Base-by-base conservation (phyloP, 2,888 invertebrate genomes). In the Amblyjoppa proteus region DNA sequence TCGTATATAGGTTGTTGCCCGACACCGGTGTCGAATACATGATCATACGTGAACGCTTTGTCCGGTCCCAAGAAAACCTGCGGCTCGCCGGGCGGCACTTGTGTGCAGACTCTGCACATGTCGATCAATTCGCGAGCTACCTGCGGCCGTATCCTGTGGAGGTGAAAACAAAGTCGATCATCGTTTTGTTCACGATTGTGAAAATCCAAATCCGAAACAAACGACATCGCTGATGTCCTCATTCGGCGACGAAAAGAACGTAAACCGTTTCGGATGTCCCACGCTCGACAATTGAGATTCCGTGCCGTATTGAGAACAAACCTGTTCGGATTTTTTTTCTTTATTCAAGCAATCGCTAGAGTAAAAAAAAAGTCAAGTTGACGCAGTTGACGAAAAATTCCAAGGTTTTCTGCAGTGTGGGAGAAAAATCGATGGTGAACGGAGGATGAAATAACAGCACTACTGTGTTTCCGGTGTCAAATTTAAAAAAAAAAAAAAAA, bases 21-120 rank as follows among this genome's bases (percentile, higher is more conserved):
- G 64, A 96, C 95, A 80, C 95, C 95, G 78, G 96, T 97, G 94
- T 99, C 98, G 94, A 98, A 99, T 68, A 99, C 99, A 94, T 97
- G 97, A 95, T 99, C 99, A 95, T 98, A 99, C 34, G 99, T 99
- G 95, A 99, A 99, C 69, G 98, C 97, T 92, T 99, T 98, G 94
- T 99, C 99, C 56, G 97, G 96, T 78, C 99, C 99, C 64, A 99
- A 95, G 88, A 98, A 97, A 53, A 99, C 97, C 93, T 98, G 98
- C 0, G 98, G 98, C 91, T 99, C 98, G 61, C 97, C 97, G 0
- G 97, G 97, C 28, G 97, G 96, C 31, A 99, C 98, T 80, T 97
- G 96, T 0, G 99, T 99, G 94, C 99, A 99, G 81, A 98, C 96
- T 84, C 98, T 97, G 94, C 99, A 99, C 96, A 98, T 98, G 94